Evolutionary conservation across 1,140 invertebrate species (phyloP).

Genomic region (Hormaphis cornu): DNA sequence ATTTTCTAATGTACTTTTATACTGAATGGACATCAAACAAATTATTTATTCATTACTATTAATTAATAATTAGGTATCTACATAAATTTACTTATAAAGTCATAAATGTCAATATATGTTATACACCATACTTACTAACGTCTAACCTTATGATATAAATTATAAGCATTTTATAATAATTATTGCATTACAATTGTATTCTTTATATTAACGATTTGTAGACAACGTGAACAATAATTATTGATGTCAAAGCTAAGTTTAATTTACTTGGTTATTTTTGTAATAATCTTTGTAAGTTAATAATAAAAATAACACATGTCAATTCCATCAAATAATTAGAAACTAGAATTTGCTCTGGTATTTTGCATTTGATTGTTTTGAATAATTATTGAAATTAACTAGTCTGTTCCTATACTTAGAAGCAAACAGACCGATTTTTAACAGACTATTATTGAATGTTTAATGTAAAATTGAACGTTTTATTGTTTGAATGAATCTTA

Average conservation of each 20-base stretch:
- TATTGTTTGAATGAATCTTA: no score
- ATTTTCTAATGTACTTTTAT: background rate
- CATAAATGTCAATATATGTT: background rate
- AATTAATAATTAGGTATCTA: background rate
- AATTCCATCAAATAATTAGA: background rate
- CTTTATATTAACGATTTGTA: background rate
- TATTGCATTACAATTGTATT: background rate
- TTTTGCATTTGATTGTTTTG: background rate
- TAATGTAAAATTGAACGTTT: no score
- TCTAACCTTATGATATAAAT: conserved; percentile 6
- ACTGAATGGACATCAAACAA: background rate
- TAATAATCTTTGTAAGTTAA: background rate
- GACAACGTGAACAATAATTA: background rate
- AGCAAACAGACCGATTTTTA: no score
- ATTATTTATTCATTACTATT: background rate
- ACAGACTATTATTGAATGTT: no score
- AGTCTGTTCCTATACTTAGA: background rate
- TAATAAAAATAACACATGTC: background rate
- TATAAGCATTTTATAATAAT: background rate
- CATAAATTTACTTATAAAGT: background rate
- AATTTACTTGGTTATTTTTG: background rate
- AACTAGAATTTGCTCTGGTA: no score
- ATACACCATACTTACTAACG: background rate
- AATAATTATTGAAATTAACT: background rate
- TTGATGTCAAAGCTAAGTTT: background rate